A percentile compares a stretch with the other conserved stretches of the same genome.
phyloP scores from a whole-genome alignment of 2,113 vertebrate species.

The Halichoeres trimaculatus region DNA sequence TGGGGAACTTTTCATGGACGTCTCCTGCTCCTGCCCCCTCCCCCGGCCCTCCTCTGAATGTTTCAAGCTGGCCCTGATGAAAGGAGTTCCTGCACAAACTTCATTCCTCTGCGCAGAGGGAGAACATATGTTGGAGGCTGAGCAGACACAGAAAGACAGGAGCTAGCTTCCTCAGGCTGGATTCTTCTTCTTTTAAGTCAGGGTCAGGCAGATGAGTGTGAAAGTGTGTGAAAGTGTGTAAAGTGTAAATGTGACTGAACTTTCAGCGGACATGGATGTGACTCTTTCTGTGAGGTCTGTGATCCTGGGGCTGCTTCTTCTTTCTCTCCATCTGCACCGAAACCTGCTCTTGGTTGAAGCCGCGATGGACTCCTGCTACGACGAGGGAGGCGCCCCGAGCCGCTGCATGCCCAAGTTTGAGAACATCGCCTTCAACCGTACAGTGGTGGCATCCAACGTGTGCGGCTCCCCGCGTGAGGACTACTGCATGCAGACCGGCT shows the following conservation, averaged over 20 bases:
- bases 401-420: conserved; percentile 92
- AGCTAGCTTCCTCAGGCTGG: conserved; percentile 26
- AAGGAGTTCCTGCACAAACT: conserved; percentile 66
- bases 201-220: conserved; percentile 21
- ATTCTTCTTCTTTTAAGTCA: conserved; percentile 47
- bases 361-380: conserved; percentile 86
- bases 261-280: conserved; percentile 72
- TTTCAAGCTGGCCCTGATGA: conserved; percentile 59
- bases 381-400: conserved; percentile 79
- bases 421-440: conserved; percentile 89
- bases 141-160: conserved; percentile 30
- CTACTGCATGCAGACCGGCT: conserved; percentile 91
- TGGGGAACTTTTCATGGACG: conserved; percentile 57
- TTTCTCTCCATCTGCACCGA: conserved; percentile 56
- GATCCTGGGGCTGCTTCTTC: conserved; percentile 51
- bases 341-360: conserved; percentile 44
- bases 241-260: conserved; percentile 33
- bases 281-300: conserved; percentile 56
- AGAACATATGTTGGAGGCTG: conserved; percentile 71
- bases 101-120: conserved; percentile 67
- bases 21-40: conserved; percentile 38
- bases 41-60: conserved; percentile 62
- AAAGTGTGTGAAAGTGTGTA: conserved; percentile 29
- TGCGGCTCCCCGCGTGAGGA: conserved; percentile 90
- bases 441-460: conserved; percentile 81